These are phyloP conservation scores for Darevskia mixta DNA, from an alignment of 2,797 vertebrate species.

Conservation along the genomic window DNA sequence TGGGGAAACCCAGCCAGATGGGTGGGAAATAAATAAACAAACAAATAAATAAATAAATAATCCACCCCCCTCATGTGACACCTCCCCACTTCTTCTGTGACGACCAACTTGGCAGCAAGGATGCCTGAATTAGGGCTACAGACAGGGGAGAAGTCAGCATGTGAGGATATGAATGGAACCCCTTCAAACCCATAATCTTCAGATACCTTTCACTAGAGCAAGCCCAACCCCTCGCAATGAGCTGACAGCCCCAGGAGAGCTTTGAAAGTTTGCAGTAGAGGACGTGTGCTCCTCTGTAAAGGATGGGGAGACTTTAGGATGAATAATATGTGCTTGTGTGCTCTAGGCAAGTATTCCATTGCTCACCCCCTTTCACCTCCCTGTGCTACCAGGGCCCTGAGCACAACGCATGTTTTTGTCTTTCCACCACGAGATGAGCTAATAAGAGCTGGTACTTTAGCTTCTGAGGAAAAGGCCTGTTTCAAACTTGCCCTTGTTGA, in stretches of 20 bases:
- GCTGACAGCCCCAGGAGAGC: background rate
- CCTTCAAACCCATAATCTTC: background rate
- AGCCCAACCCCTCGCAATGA: background rate
- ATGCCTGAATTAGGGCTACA: too few relatives aligned
- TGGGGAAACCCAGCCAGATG: too few relatives aligned
- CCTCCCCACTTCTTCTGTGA: too few relatives aligned
- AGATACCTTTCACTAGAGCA: background rate
- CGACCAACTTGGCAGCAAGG: too few relatives aligned
- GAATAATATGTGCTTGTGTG: background rate
- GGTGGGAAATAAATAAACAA: too few relatives aligned
- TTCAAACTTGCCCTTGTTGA: constrained; percentile 15
- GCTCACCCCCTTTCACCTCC: constrained; percentile 15
- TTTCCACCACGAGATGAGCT: background rate
- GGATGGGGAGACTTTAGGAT: background rate
- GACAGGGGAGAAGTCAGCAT: too few relatives aligned
- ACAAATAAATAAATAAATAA: too few relatives aligned
- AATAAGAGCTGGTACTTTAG: constrained; percentile 19
- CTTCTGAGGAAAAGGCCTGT: constrained; percentile 18
- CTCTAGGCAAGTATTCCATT: background rate
- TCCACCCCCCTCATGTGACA: too few relatives aligned
- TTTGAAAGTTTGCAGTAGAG: background rate
- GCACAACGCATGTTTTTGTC: constrained; percentile 8
- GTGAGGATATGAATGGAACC: too few relatives aligned
- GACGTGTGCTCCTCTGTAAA: background rate
- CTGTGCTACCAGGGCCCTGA: background rate